Evolutionary conservation across 2,113 vertebrate genomes (phyloP).

Genomic region (Pavo muticus): DNA sequence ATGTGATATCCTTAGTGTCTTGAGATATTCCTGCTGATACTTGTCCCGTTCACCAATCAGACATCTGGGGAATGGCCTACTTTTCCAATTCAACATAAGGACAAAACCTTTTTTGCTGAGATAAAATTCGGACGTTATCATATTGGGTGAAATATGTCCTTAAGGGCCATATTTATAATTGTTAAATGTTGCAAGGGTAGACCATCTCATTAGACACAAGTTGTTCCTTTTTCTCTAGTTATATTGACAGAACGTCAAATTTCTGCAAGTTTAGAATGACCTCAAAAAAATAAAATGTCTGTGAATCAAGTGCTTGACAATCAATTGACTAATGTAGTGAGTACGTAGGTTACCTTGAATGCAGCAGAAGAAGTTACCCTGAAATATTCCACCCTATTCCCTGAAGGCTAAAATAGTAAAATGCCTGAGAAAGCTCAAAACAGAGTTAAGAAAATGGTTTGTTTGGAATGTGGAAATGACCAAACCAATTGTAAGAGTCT

Average conservation of each 20-base stretch:
- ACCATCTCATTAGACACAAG: neutral
- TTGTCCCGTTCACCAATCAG: neutral
- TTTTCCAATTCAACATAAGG: neutral
- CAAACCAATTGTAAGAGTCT: neutral
- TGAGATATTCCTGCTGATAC: neutral
- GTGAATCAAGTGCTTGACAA: constrained; percentile 21
- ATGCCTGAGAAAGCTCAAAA: neutral
- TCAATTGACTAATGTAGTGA: neutral
- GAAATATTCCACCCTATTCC: neutral
- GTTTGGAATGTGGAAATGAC: neutral
- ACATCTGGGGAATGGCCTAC: neutral
- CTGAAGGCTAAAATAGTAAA: neutral
- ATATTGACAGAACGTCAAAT: constrained; percentile 42
- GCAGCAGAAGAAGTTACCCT: neutral
- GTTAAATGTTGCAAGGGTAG: neutral
- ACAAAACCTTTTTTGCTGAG: neutral
- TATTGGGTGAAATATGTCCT: neutral
- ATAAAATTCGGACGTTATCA: neutral
- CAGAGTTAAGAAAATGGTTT: neutral
- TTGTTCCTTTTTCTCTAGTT: neutral
- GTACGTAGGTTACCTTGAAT: constrained; percentile 9
- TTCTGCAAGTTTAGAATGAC: constrained; percentile 31
- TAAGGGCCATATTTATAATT: neutral
- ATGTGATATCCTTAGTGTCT: neutral
- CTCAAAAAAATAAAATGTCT: neutral